These are phyloP conservation scores for Leptopilina clavipes DNA, from an alignment of 1,140 invertebrate genomes.

Conservation along the genomic window DNA sequence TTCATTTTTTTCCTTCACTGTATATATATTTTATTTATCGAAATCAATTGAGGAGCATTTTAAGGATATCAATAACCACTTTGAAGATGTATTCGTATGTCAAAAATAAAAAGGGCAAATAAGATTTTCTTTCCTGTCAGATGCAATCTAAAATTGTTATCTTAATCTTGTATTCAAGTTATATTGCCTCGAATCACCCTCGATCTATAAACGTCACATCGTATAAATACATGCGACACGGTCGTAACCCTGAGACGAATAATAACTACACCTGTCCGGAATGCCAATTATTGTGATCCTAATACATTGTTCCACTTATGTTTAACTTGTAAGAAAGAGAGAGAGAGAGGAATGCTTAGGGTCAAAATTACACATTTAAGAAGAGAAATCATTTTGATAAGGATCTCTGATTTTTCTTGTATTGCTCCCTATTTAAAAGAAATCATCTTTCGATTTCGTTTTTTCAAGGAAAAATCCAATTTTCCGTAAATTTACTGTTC, in stretches of 20 bases:
- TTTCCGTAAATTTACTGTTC: constrained; percentile 3
- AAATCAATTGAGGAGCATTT: neutral
- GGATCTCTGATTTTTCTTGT: neutral
- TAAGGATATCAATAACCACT: neutral
- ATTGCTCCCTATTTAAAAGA: neutral
- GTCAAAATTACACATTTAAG: neutral
- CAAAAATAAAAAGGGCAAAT: neutral
- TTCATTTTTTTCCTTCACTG: no score
- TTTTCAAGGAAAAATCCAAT: neutral
- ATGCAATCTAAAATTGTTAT: neutral
- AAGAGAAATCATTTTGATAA: neutral
- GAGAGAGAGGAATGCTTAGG: neutral
- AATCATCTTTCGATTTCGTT: neutral
- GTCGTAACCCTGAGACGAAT: constrained; percentile 7
- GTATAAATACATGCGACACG: constrained; percentile 19
- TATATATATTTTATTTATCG: no score
- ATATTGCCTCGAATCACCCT: neutral
- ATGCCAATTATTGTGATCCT: constrained; percentile 6
- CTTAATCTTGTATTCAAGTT: neutral
- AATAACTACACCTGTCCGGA: constrained; percentile 14
- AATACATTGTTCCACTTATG: constrained; percentile 16
- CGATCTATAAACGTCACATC: constrained; percentile 24
- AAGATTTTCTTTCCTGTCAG: neutral
- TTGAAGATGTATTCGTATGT: neutral
- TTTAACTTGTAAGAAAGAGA: neutral